These are phyloP conservation scores for Anisognathus igniventris DNA, from an alignment of 2,797 vertebrate species.

Conservation along the genomic window DNA sequence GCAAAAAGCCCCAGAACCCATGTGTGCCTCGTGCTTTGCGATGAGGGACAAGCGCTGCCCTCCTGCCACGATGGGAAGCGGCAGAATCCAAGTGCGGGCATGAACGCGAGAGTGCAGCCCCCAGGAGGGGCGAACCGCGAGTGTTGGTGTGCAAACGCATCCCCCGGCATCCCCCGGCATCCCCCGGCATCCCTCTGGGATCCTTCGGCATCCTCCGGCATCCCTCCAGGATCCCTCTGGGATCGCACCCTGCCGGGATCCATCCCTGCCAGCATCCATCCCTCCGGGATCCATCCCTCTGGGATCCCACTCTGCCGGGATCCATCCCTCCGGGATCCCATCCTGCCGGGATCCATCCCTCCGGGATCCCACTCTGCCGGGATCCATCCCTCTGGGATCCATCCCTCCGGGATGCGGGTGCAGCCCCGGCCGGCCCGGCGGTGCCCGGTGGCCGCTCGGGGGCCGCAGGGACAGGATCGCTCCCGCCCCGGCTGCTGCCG, in stretches of 20 bases:
- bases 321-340: too few relatives aligned
- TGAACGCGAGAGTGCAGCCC: rapidly evolving
- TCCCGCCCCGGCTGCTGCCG: neutral
- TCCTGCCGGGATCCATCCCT: too few relatives aligned
- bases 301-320: too few relatives aligned
- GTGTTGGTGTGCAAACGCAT: rapidly evolving
- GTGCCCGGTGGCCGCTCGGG: neutral
- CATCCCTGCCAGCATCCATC: too few relatives aligned
- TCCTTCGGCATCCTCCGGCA: neutral
- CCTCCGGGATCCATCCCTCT: too few relatives aligned
- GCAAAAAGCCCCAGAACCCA: neutral
- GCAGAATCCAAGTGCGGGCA: rapidly evolving
- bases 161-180: neutral
- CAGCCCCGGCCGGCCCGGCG: neutral
- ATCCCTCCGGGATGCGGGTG: too few relatives aligned
- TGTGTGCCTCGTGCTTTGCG: neutral
- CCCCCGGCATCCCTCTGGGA: neutral
- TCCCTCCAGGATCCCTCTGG: too few relatives aligned
- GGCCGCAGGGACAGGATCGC: neutral
- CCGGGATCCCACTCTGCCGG: neutral
- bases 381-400: too few relatives aligned
- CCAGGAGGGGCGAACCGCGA: too few relatives aligned
- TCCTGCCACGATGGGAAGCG: neutral
- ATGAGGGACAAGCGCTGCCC: neutral
- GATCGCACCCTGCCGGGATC: neutral